phyloP scores from a whole-genome alignment of 1,140 invertebrate species.

The Zaprionus taronus region DNA sequence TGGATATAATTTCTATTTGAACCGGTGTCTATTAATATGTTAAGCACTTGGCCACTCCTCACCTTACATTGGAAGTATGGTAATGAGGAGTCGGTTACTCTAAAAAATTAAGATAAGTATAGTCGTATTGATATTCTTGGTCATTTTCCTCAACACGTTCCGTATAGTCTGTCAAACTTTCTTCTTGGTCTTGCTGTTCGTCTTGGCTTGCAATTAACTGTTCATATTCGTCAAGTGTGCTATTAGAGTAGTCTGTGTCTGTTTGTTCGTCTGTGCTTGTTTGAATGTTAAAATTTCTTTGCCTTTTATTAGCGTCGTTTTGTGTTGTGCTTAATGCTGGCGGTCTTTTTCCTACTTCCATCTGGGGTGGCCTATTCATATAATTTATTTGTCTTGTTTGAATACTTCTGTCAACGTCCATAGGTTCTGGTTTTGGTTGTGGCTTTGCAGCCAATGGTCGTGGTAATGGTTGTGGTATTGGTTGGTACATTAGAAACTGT shows the following conservation, averaged over 20 bases:
- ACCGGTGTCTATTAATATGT: background rate
- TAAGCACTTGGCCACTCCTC: background rate
- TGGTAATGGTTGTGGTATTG: no score
- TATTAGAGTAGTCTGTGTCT: no score
- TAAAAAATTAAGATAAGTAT: background rate
- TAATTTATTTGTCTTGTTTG: slow-evolving; percentile 15
- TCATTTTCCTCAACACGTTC: background rate
- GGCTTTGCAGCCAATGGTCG: no score
- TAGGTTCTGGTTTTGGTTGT: no score
- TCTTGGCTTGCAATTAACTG: background rate
- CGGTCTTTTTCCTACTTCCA: background rate
- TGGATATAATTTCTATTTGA: slow-evolving; percentile 3
- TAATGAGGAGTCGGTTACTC: background rate
- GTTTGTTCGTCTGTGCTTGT: no score
- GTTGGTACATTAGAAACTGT: no score
- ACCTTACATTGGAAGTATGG: background rate
- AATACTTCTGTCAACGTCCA: background rate
- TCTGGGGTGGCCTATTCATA: slow-evolving; percentile 4
- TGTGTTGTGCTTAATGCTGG: background rate
- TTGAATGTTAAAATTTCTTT: background rate
- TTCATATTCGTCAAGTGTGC: background rate
- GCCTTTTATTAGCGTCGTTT: background rate
- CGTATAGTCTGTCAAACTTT: background rate
- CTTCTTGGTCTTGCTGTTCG: background rate
- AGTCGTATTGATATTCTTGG: background rate